These are phyloP conservation scores for Muntiacus muntjak DNA, from an alignment of 2,113 vertebrate genomes.

Conservation along the genomic window DNA sequence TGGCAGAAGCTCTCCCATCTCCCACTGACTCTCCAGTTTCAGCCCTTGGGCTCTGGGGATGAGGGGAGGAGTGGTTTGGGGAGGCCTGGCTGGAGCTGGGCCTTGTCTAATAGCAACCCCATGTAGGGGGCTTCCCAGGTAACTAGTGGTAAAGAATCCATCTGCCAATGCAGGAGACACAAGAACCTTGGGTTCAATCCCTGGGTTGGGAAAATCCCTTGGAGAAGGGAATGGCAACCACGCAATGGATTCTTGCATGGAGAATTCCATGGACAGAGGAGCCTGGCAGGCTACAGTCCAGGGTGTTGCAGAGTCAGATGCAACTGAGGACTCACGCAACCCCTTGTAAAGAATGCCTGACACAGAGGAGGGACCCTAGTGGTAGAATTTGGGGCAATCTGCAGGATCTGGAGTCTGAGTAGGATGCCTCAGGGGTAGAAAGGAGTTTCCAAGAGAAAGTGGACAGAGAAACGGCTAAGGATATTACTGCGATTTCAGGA, in stretches of 20 bases:
- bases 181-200: background rate
- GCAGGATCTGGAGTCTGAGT: background rate
- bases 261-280: background rate
- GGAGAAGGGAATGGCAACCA: background rate
- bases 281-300: background rate
- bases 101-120: no score
- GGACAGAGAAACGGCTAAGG: background rate
- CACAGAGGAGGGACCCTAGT: background rate
- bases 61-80: no score
- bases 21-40: background rate
- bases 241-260: background rate
- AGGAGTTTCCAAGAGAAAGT: background rate
- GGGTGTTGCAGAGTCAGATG: background rate
- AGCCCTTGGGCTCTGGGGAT: background rate
- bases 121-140: background rate
- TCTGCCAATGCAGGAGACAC: background rate
- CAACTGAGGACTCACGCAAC: background rate
- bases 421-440: background rate
- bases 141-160: background rate
- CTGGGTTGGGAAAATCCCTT: background rate
- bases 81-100: background rate
- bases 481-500: background rate
- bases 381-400: background rate
- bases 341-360: background rate
- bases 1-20: background rate